These are phyloP conservation scores for Sepiola atlantica DNA, from an alignment of 2,888 invertebrate species.

Conservation along the genomic window DNA sequence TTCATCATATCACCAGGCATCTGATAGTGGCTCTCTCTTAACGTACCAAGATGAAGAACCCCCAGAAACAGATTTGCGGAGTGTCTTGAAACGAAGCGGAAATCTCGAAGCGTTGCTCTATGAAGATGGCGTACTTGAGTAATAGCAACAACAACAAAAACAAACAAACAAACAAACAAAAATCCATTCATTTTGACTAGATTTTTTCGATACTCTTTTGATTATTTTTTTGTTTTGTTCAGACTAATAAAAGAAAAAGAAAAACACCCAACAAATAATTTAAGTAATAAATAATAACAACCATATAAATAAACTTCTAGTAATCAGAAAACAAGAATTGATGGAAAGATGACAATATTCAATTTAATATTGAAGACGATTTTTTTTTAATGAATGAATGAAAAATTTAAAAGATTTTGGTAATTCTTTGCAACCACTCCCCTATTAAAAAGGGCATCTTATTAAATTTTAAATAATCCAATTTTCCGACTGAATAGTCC, in stretches of 20 bases:
- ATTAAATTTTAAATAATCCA: no score
- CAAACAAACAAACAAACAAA: no score
- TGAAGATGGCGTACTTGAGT: constrained; percentile 40
- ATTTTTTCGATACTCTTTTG: background rate
- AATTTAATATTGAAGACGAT: background rate
- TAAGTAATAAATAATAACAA: background rate
- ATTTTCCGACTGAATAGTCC: no score
- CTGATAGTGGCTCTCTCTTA: constrained; percentile 42
- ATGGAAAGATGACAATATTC: background rate
- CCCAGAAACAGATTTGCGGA: constrained; percentile 24
- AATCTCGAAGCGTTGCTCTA: constrained; percentile 38
- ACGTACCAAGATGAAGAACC: background rate
- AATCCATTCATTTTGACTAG: background rate
- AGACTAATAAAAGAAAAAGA: background rate
- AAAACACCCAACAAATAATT: background rate
- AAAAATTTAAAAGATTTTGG: background rate
- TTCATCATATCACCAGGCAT: constrained; percentile 35
- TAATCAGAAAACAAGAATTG: background rate
- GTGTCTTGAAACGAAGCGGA: constrained; percentile 43
- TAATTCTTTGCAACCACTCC: no score
- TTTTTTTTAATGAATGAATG: no score
- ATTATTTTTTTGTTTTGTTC: background rate
- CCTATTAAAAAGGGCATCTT: no score
- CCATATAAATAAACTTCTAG: background rate
- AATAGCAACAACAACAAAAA: background rate